A percentile compares a stretch with the other conserved stretches of the same genome.
phyloP scores from a whole-genome alignment of 2,797 vertebrate species.

The Phataginus tricuspis region DNA sequence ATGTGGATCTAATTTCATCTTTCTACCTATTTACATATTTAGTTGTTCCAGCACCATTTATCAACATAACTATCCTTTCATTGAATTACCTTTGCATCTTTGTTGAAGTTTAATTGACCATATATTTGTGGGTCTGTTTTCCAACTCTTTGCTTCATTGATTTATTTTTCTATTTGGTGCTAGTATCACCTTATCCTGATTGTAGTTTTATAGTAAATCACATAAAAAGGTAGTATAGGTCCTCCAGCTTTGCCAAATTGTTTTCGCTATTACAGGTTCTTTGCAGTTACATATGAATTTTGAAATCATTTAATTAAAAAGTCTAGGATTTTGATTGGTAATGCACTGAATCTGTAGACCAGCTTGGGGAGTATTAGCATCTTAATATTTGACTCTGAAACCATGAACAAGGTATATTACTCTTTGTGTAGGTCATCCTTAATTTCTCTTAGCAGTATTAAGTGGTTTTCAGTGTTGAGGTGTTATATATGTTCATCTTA shows the following conservation, averaged over 20 bases:
- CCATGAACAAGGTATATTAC: not conserved
- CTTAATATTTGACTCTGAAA: not conserved
- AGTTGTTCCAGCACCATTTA: not conserved
- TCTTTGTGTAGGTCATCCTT: not conserved
- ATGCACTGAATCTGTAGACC: not conserved
- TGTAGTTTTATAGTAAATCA: not conserved
- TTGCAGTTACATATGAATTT: not conserved
- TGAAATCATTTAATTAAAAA: not conserved
- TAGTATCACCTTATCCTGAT: not conserved
- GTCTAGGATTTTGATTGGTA: not conserved
- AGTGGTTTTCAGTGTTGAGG: not conserved
- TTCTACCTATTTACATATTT: not conserved
- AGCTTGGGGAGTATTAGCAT: not conserved
- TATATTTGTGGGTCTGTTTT: not conserved
- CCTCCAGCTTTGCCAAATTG: not conserved
- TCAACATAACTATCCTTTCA: not conserved
- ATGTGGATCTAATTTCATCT: not conserved
- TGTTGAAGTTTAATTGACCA: not conserved
- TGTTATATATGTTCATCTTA: not conserved
- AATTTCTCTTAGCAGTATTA: not conserved
- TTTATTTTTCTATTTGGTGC: not conserved
- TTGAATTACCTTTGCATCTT: not conserved
- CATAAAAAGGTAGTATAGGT: not conserved
- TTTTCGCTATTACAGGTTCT: conserved; percentile 13
- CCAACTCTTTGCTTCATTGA: not conserved